Evolutionary conservation across 2,888 invertebrate genomes (phyloP), one percentile per base, ranked within the genome.

Genomic region (Yponomeuta evonymella): DNA sequence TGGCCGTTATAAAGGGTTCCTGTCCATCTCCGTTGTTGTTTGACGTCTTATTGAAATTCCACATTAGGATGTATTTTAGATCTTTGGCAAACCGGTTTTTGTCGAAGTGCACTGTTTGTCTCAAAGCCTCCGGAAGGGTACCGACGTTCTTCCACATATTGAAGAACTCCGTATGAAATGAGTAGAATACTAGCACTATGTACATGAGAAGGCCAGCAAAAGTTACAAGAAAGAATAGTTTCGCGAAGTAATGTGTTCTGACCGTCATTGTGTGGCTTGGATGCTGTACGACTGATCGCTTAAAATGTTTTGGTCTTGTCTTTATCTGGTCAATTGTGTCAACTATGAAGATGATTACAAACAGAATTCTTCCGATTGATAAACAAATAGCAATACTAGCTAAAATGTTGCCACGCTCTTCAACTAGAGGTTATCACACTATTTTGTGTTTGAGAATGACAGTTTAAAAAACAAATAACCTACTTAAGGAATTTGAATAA

Each of bases 221-320:
- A 72, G 85, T 84, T 23, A 90, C 73, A n/a, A 85, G 69, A 73
- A 90, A 88, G 75, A 90, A 90, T 75, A 88, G 75, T 79, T 86
- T 89, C 2, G 83, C 84, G 69, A 85, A 84, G 11, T 79, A 43
- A 43, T 43, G 43, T 43, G 43, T 8, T 43, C 43, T 43, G 43
- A 43, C 43, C 9, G 43, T 43, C 43, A 43, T 43, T 43, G 43
- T 43, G 6, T 43, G 8, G 43, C 43, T 43, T 43, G 1, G 43
- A 43, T 43, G 43, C 43, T 43, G 8, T 43, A 8, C 43, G 9
- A 43, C 43, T 43, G 43, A 43, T 43, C 8, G 43, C 43, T 43
- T 8, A 6, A 43, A 43, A 43, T 43, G 43, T 43, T 33, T 33
- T 33, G 33, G 33, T 33, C 5, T 33, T 43, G 9, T 43, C 43